Conservation (phyloP, 2,888 invertebrate genomes). For the Acanthosepion pharaonis region DNA sequence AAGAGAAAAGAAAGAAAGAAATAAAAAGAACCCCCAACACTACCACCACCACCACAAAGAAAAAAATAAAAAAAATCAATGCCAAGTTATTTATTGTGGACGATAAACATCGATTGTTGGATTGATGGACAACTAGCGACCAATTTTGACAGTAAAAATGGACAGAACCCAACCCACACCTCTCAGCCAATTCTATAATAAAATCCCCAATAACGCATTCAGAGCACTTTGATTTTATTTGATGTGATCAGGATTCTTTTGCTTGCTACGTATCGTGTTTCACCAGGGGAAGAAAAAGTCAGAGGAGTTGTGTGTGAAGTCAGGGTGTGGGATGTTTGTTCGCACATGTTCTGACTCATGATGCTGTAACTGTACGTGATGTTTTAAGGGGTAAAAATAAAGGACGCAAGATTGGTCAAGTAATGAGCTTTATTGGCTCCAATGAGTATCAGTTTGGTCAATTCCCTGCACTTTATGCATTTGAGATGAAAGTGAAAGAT, state of each 20-base stretch:
- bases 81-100: not conserved
- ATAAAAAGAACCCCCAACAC: not conserved
- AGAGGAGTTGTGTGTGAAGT: not conserved
- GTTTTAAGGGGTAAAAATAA: not conserved
- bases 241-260: constrained; percentile 33
- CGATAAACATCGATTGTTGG: not conserved
- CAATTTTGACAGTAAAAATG: not conserved
- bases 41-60: not conserved
- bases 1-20: not conserved
- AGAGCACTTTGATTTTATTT: not conserved
- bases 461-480: not conserved
- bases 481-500: not conserved
- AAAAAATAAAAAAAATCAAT: not conserved
- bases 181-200: not conserved
- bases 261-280: not conserved
- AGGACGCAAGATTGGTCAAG: not conserved
- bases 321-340: not conserved
- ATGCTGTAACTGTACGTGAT: constrained; percentile 18
- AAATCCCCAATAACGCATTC: not conserved
- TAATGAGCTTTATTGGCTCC: constrained; percentile 23
- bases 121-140: not conserved
- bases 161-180: not conserved
- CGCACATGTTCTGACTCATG: constrained; percentile 21
- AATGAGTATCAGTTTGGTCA: constrained; percentile 33
- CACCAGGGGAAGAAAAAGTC: not conserved